Evolutionary conservation across 2,797 vertebrate species (phyloP).

Genomic region (Paedocypris micromegethes): DNA sequence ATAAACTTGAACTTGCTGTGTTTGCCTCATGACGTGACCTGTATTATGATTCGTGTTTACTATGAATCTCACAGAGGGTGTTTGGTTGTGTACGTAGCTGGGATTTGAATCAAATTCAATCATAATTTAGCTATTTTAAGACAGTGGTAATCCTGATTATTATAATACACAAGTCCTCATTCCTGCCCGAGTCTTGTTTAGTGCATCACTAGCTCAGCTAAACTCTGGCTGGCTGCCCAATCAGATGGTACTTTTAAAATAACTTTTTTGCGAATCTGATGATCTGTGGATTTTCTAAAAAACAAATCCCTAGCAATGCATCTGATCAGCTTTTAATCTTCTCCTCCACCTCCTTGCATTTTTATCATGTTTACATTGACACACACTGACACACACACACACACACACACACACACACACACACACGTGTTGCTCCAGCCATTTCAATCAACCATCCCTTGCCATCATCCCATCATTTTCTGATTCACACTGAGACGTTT

Average conservation of each 20-base stretch:
- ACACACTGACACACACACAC: too few relatives aligned
- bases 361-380: background rate
- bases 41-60: too few relatives aligned
- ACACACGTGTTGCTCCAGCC: too few relatives aligned
- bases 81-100: too few relatives aligned
- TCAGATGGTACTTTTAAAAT: background rate
- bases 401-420: too few relatives aligned
- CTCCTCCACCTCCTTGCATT: background rate
- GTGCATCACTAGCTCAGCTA: background rate
- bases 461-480: background rate
- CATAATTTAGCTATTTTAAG: too few relatives aligned
- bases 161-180: too few relatives aligned
- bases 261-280: background rate
- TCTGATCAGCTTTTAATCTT: background rate
- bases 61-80: too few relatives aligned
- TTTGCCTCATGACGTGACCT: too few relatives aligned
- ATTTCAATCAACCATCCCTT: background rate
- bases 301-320: background rate
- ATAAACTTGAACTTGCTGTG: too few relatives aligned
- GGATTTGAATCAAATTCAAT: too few relatives aligned
- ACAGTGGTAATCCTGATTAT: too few relatives aligned
- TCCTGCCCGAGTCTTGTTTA: background rate
- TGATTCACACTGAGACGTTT: background rate
- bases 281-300: background rate
- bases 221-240: slow-evolving; percentile 1